Evolutionary conservation across 2,113 vertebrate species (phyloP).

Genomic region (Rhynchomys soricoides): DNA sequence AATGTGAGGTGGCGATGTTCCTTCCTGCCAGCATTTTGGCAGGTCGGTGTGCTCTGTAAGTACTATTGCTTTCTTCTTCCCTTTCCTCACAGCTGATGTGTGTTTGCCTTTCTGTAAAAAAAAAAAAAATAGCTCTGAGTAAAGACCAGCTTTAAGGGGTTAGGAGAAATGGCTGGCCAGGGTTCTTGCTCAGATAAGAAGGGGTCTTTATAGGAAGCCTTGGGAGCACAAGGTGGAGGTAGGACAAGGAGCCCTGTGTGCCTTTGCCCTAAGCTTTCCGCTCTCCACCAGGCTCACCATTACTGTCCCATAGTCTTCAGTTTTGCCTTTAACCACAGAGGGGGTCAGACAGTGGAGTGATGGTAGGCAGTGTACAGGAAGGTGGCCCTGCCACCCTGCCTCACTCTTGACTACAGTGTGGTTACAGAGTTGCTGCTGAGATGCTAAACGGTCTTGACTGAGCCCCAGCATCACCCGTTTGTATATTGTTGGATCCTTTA

Average conservation of each 20-base stretch:
- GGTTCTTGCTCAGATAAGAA: neutral
- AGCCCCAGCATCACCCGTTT: neutral
- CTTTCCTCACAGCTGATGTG: neutral
- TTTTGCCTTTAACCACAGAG: neutral
- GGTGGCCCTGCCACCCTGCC: neutral
- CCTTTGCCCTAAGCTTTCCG: rapidly evolving
- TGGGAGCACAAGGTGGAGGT: neutral
- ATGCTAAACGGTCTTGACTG: neutral
- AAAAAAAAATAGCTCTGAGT: neutral
- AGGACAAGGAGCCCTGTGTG: neutral
- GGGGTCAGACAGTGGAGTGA: too few species aligned
- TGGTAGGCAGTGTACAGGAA: neutral
- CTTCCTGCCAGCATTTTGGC: neutral
- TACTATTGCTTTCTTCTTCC: neutral
- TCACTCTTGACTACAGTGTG: neutral
- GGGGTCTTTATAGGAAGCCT: neutral
- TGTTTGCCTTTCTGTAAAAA: neutral
- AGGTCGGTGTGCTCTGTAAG: neutral
- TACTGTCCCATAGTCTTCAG: neutral
- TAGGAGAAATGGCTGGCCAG: neutral
- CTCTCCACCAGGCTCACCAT: rapidly evolving
- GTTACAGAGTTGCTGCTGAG: neutral
- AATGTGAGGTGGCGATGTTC: neutral
- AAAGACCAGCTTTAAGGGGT: neutral
- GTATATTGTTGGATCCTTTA: neutral